These are phyloP conservation scores for Lathronympha strigana DNA, from an alignment of 2,888 invertebrate species.

Conservation along the genomic window DNA sequence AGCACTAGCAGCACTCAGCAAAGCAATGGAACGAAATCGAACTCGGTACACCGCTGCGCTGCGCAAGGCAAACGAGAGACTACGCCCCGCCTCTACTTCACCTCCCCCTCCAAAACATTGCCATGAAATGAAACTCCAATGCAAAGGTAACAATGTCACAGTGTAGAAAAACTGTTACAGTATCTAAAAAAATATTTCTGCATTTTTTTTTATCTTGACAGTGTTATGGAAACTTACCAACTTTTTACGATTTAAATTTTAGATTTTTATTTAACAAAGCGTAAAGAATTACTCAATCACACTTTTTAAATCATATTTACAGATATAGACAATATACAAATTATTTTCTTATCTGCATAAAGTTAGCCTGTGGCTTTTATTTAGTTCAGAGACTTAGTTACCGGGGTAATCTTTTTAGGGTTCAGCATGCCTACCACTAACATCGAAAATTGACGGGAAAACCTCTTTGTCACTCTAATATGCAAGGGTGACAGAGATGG, in stretches of 20 bases:
- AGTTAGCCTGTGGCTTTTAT: constrained; percentile 54
- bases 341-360: constrained; percentile 46
- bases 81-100: constrained; percentile 42
- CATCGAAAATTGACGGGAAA: no score
- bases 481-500: no score
- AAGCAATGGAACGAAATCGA: constrained; percentile 25
- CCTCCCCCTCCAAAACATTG: constrained; percentile 47
- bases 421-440: no score
- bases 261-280: background rate
- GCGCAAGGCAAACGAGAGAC: constrained; percentile 49
- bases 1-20: constrained; percentile 39
- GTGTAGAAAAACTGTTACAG: constrained; percentile 57
- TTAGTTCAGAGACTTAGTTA: constrained; percentile 56
- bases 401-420: no score
- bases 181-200: constrained; percentile 51
- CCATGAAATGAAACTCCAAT: constrained; percentile 7
- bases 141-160: constrained; percentile 30
- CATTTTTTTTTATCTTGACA: no score
- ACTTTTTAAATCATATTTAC: background rate
- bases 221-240: background rate
- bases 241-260: background rate
- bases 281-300: background rate
- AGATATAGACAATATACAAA: background rate
- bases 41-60: constrained; percentile 3
- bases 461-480: no score